A percentile compares a stretch with the other conserved stretches of the same genome.
Evolutionary conservation across 2,797 vertebrate species (phyloP).

Genomic region (Helicolenus hilgendorfi): DNA sequence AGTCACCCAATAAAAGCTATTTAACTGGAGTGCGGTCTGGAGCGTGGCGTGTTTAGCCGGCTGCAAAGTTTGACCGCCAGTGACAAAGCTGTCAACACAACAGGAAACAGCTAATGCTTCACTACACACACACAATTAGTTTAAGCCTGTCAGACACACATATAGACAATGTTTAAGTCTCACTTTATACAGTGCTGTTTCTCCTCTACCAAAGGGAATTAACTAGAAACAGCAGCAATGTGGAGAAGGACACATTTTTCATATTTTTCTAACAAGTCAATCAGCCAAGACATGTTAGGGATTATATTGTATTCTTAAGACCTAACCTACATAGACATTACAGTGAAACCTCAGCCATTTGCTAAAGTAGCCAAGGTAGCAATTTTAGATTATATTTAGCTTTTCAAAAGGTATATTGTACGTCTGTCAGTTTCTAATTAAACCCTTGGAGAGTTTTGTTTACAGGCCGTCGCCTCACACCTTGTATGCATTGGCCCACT

Average conservation of each 20-base stretch:
- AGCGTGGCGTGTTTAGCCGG: constrained; percentile 66
- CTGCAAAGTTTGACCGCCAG: constrained; percentile 71
- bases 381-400: constrained; percentile 39
- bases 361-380: background rate
- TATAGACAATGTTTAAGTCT: constrained; percentile 26
- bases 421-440: constrained; percentile 67
- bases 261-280: background rate
- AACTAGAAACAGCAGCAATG: background rate
- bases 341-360: constrained; percentile 24
- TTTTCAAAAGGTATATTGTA: constrained; percentile 33
- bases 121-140: constrained; percentile 58
- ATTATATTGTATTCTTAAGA: constrained; percentile 18
- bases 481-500: constrained; percentile 83
- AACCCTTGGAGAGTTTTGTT: constrained; percentile 69
- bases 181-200: constrained; percentile 16
- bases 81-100: constrained; percentile 75
- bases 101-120: constrained; percentile 70
- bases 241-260: background rate
- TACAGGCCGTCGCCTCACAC: constrained; percentile 76
- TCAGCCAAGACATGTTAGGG: constrained; percentile 1
- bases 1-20: constrained; percentile 87
- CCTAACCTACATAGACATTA: constrained; percentile 9
- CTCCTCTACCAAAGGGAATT: constrained; percentile 1
- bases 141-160: constrained; percentile 42
- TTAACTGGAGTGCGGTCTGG: constrained; percentile 72